Evolutionary conservation across 2,888 invertebrate species (phyloP).

Genomic region (Coronaproctus castanopsis): DNA sequence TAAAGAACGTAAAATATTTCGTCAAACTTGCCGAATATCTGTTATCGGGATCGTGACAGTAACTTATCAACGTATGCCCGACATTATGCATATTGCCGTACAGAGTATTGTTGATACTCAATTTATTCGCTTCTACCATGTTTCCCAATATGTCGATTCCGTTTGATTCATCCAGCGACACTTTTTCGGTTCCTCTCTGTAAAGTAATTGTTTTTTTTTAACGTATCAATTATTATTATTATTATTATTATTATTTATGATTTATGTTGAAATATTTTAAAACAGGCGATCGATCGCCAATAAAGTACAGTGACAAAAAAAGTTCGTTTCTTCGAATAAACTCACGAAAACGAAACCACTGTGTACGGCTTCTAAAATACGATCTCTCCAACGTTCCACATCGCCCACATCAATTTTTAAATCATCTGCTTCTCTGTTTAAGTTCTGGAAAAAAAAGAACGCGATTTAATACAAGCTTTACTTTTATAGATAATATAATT

Average conservation of each 20-base stretch:
- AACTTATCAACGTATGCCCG: conserved; percentile 55
- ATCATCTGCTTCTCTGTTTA: conserved; percentile 45
- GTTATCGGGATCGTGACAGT: conserved; percentile 52
- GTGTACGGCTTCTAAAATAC: conserved; percentile 49
- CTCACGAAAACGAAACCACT: conserved; percentile 28
- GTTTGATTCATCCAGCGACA: conserved; percentile 38
- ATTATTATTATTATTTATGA: no score
- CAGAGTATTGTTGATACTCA: conserved; percentile 43
- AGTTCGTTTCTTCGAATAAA: background rate
- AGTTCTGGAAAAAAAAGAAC: conserved; percentile 31
- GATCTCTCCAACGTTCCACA: conserved; percentile 52
- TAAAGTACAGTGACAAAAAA: background rate
- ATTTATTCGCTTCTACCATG: conserved; percentile 47
- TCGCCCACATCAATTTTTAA: conserved; percentile 43
- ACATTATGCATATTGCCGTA: conserved; percentile 65
- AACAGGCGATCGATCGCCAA: no score
- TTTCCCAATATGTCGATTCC: conserved; percentile 63
- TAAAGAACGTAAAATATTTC: no score
- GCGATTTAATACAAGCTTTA: no score
- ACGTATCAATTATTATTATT: no score
- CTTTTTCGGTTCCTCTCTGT: conserved; percentile 12
- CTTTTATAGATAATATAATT: no score
- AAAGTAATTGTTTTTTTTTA: no score
- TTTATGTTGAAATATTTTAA: no score
- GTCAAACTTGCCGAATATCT: conserved; percentile 20